These are phyloP conservation scores for Jacana jacana DNA, from an alignment of 2,113 vertebrate genomes.

Conservation along the genomic window DNA sequence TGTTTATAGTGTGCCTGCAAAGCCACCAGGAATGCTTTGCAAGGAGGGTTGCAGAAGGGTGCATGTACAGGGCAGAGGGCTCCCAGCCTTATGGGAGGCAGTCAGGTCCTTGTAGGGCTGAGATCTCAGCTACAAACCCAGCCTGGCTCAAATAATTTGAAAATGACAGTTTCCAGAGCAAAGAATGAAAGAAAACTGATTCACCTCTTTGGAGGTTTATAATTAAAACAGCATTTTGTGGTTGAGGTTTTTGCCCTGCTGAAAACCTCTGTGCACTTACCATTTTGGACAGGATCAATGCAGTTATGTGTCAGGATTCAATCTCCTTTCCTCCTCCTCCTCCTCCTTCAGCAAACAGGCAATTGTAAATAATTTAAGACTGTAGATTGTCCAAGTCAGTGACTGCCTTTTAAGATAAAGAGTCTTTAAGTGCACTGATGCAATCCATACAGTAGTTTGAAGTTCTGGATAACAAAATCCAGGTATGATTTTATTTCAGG, in stretches of 20 bases:
- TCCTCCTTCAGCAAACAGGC: background rate
- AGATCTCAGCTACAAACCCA: background rate
- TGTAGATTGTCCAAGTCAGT: background rate
- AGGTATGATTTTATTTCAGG: background rate
- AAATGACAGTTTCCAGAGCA: background rate
- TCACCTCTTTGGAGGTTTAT: background rate
- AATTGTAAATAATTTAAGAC: conserved; percentile 8
- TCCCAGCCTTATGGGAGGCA: background rate
- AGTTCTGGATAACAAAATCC: background rate
- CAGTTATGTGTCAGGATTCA: background rate
- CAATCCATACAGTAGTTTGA: background rate
- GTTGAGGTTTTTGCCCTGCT: background rate
- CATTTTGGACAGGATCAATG: background rate
- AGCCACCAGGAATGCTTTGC: background rate
- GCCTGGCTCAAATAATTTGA: conserved; percentile 11
- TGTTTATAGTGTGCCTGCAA: background rate
- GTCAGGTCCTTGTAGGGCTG: background rate
- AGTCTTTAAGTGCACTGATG: background rate
- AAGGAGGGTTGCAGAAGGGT: background rate
- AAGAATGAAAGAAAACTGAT: background rate
- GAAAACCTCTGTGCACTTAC: accelerated
- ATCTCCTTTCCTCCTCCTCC: background rate
- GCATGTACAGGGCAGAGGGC: background rate
- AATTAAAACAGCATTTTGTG: background rate
- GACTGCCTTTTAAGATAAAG: background rate